Evolutionary conservation across 35 echinoderm and acorn worm species (phyloP), one percentile per base, ranked within the genome.

Genomic region (Ptychodera flava): DNA sequence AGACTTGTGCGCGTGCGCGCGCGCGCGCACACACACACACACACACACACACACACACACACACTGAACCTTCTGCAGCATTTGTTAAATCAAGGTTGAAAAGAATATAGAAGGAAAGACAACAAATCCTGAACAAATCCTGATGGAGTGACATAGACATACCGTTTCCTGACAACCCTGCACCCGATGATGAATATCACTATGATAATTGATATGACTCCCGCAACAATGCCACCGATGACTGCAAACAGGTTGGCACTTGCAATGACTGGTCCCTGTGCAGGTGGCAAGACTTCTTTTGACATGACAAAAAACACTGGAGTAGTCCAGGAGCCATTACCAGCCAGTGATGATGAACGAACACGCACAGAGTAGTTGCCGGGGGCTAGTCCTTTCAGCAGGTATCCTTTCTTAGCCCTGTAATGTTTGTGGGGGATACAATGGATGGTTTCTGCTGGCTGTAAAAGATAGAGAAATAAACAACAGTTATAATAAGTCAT

Each of bases 321-420:
- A 1, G 36, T 33, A 31, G 90, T 95, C 90, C 90, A 89, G 16
- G 84, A 83, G 34, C 93, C 93, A 1, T 88, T 80, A 33, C 93
- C 93, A 32, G 93, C 93, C 16, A 95, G 84, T 33, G 93, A 86
- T 0, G 91, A 78, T 2, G 88, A 90, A 33, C 93, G 31, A 0
- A 95, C 85, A 29, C 84, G 35, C 15, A 90, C 83, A 10, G 93
- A 83, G 35, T 92, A 95, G 76, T 95, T 95, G 29, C 93, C 93
- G 10, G 45, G 45, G 22, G 45, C 6, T 64, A 64, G 45, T 12
- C 22, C 45, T 64, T 64, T 64, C 45, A 64, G 22, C 6, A 64
- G 6, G 45, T 64, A 64, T 64, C 45, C 45, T 64, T 22, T 22
- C n/a, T n/a, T n/a, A n/a, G n/a, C n/a, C n/a, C n/a, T n/a, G n/a